A percentile compares a stretch with the other conserved stretches of the same genome.
phyloP scores from a whole-genome alignment of 2,888 invertebrate genomes.

The Exephanes ischioxanthus region DNA sequence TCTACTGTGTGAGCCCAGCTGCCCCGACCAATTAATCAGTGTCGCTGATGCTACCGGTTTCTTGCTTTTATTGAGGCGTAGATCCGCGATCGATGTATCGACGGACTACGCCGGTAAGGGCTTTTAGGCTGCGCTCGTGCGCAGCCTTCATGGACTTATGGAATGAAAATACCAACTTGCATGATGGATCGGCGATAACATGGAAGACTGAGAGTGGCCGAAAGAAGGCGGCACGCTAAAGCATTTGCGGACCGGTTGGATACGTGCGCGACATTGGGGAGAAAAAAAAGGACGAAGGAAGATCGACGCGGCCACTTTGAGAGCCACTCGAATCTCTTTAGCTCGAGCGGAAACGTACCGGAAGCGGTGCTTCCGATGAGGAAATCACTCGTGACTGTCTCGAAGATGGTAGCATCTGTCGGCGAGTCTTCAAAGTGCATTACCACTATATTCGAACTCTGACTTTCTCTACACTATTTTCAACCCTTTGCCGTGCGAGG shows the following conservation, averaged over 20 bases:
- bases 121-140: too few relatives aligned
- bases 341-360: slow-evolving; percentile 57
- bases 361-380: slow-evolving; percentile 68
- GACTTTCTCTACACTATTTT: neutral
- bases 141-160: too few relatives aligned
- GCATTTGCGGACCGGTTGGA: neutral
- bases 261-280: slow-evolving; percentile 19
- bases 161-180: too few relatives aligned
- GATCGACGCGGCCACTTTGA: slow-evolving; percentile 62
- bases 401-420: slow-evolving; percentile 43
- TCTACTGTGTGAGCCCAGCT: slow-evolving; percentile 52
- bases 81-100: neutral
- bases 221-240: neutral
- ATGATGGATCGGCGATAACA: too few relatives aligned
- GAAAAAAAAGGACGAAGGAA: slow-evolving; percentile 32
- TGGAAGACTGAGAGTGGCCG: neutral
- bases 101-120: too few relatives aligned
- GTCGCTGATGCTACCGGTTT: neutral
- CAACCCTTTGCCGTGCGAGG: neutral
- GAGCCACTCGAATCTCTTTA: slow-evolving; percentile 68
- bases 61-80: neutral
- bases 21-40: slow-evolving; percentile 44
- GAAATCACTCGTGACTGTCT: slow-evolving; percentile 47
- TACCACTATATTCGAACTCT: neutral
- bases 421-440: slow-evolving; percentile 7